Percentiles rank a stretch among this genome's conserved stretches.
These are phyloP conservation scores for Amiota mariae DNA, from an alignment of 2,888 invertebrate species.

Conservation along the genomic window DNA sequence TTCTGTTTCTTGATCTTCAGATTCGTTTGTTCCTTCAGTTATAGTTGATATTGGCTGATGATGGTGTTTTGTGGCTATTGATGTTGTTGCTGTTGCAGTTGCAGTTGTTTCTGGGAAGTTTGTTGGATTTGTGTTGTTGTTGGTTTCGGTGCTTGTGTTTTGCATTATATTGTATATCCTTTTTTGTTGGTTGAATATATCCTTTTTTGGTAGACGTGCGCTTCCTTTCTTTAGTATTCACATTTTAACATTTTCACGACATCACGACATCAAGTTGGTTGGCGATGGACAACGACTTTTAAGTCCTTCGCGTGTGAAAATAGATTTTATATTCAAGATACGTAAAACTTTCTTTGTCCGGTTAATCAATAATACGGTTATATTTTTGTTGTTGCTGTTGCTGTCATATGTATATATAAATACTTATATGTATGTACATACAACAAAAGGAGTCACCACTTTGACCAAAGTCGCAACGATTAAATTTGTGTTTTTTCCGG, in stretches of 20 bases:
- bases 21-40: conserved; percentile 22
- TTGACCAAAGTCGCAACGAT: conserved; percentile 30
- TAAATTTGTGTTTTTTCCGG: conserved; percentile 33
- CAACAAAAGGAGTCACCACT: conserved; percentile 23
- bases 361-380: conserved; percentile 26
- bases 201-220: neutral
- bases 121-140: conserved; percentile 45
- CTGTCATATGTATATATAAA: too few relatives aligned
- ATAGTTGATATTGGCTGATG: conserved; percentile 22
- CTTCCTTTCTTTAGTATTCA: neutral
- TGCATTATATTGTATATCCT: conserved; percentile 49
- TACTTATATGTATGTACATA: neutral
- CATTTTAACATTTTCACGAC: neutral
- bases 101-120: conserved; percentile 44
- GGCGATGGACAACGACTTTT: neutral
- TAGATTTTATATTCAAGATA: neutral
- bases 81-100: neutral
- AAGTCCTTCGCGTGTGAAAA: conserved; percentile 13
- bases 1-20: conserved; percentile 21
- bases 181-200: neutral
- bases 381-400: neutral
- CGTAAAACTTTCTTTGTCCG: conserved; percentile 8
- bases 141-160: conserved; percentile 39
- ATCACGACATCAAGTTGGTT: neutral
- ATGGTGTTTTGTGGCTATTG: conserved; percentile 34